Evolutionary conservation across 2,888 invertebrate species (phyloP), one percentile per base, ranked within the genome.

Genomic region (Phytoseiulus persimilis): DNA sequence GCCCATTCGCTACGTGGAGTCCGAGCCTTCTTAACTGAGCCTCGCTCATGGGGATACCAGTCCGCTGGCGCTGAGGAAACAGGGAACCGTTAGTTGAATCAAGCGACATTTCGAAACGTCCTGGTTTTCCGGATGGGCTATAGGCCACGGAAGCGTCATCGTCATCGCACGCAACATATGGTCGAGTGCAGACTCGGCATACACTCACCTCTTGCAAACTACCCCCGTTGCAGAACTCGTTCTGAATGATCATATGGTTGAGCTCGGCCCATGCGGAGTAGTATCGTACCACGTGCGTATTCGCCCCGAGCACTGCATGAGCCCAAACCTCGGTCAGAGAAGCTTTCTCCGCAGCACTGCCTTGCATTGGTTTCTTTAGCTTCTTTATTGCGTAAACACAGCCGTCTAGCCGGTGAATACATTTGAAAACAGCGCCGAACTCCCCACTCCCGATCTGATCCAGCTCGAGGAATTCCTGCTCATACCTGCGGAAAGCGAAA

Each of bases 251-350:
- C 96, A 98, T 96, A 93, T 97, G 96, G 92, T 97, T 96, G 92
- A 97, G 95, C 92, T 98, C 98, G 28, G 97, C 96, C 98, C 98
- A 98, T 0, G 97, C 97, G 0, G 97, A 97, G 93, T 97, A 98
- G 92, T 98, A 98, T 91, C 97, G 94, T n/a, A 98, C 97, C 2
- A 98, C 96, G 92, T 98, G 96, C 90, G 96, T 95, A 92, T 98
- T 97, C 92, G 96, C 96, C 11, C 96, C 97, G 3, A 98, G 94
- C 31, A 97, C 97, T 0, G 97, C 97, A 92, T 98, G 97, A 0
- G 98, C 98, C 93, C 96, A 97, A 0, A 98, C 97, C 93, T 98
- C 98, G 92, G 96, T 97, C 90, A 97, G 93, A 0, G 97, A 87
- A 28, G 87, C 87, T 32, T 93, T 94, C 94, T 96, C 96, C 90